Evolutionary conservation across 2,797 vertebrate species (phyloP), one percentile per base, ranked within the genome.

Genomic region (Coendou prehensilis): DNA sequence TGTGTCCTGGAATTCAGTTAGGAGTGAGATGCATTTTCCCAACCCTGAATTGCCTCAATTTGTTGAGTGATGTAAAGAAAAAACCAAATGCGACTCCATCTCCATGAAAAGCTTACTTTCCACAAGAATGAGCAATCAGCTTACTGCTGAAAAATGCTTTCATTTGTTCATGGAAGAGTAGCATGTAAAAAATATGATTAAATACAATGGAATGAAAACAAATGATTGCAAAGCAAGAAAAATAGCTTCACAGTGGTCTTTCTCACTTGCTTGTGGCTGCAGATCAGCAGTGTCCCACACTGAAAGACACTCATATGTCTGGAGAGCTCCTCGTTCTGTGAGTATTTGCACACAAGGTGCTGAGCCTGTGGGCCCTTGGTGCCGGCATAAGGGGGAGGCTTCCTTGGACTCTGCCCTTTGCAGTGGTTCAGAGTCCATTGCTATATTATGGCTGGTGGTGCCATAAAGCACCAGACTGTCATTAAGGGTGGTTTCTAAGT

Each of bases 381-480:
- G 26, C 30, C 81, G 63, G 37, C 50, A 4, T 17, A n/a, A 52
- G 52, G 63, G 59, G 78, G 6, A 41, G 10, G 28, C 37, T 47
- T 69, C 33, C 0, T 2, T 63, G 50, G 30, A 61, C 52, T 0
- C 50, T 30, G 30, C 20, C 71, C 83, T 89, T 61, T 17, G 37
- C 20, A 17, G 10, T 33, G 41, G 59, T 41, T 76, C 59, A 92
- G 6, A 41, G 59, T 76, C 63, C 47, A 10, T 26, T 13, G 30
- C 54, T 13, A 0, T 45, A 5, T 23, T 59, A 17, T 0, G 22
- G 18, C 1, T 41, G n/a, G 22, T 54, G 45, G 10, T 1, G 7
- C 57, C 45, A 2, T 64, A 50, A 50, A 71, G 47, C 18, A 28
- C 28, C 45, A 84, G 28, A 45, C 9, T 0, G 4, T 14, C 67